Percentiles rank a stretch among this genome's conserved stretches.
Conservation (phyloP, 1,140 invertebrate species). For the Probaryconus sp. region DNA sequence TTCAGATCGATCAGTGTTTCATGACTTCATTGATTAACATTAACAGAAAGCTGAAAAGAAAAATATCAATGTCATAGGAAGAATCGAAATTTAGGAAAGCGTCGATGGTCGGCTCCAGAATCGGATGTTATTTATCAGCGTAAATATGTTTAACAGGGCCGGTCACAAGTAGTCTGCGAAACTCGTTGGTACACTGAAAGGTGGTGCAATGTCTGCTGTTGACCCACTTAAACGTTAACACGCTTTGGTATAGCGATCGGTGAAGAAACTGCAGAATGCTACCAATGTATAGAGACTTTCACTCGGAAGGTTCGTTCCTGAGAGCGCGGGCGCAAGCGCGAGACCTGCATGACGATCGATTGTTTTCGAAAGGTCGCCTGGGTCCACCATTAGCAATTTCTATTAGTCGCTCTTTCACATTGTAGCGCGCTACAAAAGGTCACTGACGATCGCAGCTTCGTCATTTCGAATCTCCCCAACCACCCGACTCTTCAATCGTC, state of each 20-base stretch:
- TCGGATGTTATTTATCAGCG: constrained; percentile 7
- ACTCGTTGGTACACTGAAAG: constrained; percentile 36
- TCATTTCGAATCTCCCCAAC: constrained; percentile 4
- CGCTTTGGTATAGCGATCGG: constrained; percentile 61
- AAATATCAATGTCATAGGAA: no score
- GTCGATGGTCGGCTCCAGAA: no score
- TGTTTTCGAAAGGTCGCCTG: constrained; percentile 72
- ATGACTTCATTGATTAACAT: no score
- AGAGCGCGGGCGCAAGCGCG: constrained; percentile 55
- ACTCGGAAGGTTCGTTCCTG: constrained; percentile 70
- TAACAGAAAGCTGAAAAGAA: no score
- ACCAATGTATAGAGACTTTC: constrained; percentile 72
- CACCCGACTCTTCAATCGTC: no score
- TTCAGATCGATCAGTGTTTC: constrained; percentile 4
- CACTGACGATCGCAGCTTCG: constrained; percentile 21
- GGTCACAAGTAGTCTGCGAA: constrained; percentile 8
- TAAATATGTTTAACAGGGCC: constrained; percentile 5
- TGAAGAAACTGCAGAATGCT: constrained; percentile 74
- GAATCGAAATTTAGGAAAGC: no score
- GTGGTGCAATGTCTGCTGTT: constrained; percentile 68
- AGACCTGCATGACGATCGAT: constrained; percentile 67
- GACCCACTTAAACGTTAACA: constrained; percentile 65
- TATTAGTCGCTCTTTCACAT: constrained; percentile 50
- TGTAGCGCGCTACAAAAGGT: constrained; percentile 48
- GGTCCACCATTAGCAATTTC: constrained; percentile 64